phyloP scores from a whole-genome alignment of 2,113 vertebrate species.

The Sardina pilchardus region DNA sequence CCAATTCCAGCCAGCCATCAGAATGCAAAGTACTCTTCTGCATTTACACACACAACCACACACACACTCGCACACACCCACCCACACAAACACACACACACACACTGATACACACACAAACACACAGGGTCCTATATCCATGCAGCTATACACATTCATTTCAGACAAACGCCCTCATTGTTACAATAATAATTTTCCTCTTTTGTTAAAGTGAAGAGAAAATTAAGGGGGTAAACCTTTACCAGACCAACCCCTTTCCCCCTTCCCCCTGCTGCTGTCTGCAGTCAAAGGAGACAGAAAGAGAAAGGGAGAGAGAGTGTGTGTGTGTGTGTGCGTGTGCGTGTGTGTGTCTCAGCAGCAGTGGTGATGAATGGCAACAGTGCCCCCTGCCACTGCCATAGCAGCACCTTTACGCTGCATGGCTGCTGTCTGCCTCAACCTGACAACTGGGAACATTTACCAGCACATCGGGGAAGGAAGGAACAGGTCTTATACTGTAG shows the following conservation, averaged over 20 bases:
- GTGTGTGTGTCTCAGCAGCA: constrained; percentile 1
- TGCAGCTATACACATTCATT: not conserved
- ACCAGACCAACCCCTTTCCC: not conserved
- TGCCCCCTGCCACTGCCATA: constrained; percentile 36
- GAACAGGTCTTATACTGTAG: too few species aligned
- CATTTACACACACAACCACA: constrained; percentile 15
- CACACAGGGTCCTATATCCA: not conserved
- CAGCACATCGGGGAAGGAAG: too few species aligned
- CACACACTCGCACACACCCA: constrained; percentile 5
- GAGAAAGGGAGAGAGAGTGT: too few species aligned
- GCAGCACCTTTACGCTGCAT: constrained; percentile 16
- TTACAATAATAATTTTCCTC: constrained; percentile 14
- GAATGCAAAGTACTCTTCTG: constrained; percentile 34
- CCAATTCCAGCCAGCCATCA: constrained; percentile 49
- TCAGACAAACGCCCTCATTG: not conserved
- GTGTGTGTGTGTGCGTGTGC: not conserved
- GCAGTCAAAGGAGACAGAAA: not conserved
- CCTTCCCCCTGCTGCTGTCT: not conserved
- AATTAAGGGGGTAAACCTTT: constrained; percentile 9
- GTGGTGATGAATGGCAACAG: constrained; percentile 34
- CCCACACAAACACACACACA: constrained; percentile 23
- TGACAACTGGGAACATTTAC: not conserved
- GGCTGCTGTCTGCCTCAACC: not conserved
- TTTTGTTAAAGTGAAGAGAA: constrained; percentile 13
- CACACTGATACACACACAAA: constrained; percentile 20